These are phyloP conservation scores for Apamea monoglypha DNA, from an alignment of 2,888 invertebrate genomes.

Conservation along the genomic window DNA sequence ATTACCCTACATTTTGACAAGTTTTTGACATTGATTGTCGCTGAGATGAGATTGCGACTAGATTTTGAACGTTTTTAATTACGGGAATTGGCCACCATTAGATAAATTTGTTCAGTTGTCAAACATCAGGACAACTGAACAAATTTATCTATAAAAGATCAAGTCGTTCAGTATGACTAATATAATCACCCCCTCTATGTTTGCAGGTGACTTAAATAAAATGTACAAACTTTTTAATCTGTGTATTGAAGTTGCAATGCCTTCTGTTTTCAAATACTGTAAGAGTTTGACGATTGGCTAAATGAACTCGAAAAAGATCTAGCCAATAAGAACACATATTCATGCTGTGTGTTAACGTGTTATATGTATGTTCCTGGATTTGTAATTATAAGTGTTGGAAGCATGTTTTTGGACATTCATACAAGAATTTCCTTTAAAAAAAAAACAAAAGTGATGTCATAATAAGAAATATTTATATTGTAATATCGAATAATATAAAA, in stretches of 20 bases:
- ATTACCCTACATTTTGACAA: too few relatives aligned
- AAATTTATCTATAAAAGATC: not conserved
- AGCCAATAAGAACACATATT: not conserved
- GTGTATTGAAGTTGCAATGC: not conserved
- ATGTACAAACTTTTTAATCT: not conserved
- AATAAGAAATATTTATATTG: conserved; percentile 30
- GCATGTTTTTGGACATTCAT: not conserved
- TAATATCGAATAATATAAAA: conserved; percentile 12
- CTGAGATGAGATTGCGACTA: too few relatives aligned
- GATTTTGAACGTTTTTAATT: too few relatives aligned
- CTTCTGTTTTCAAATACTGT: not conserved
- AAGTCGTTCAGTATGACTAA: not conserved
- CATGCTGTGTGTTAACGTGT: not conserved
- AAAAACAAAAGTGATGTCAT: conserved; percentile 1
- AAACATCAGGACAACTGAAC: too few relatives aligned
- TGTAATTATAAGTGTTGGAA: not conserved
- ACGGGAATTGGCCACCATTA: too few relatives aligned
- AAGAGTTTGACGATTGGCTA: not conserved
- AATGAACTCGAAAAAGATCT: not conserved
- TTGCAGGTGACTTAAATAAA: not conserved
- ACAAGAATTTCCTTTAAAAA: not conserved
- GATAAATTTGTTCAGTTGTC: too few relatives aligned
- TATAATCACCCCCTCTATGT: not conserved
- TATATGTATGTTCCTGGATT: not conserved
- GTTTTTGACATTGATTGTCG: too few relatives aligned